Evolutionary conservation across 2,797 vertebrate species (phyloP), one percentile per base, ranked within the genome.

Genomic region (Anguilla obscura): DNA sequence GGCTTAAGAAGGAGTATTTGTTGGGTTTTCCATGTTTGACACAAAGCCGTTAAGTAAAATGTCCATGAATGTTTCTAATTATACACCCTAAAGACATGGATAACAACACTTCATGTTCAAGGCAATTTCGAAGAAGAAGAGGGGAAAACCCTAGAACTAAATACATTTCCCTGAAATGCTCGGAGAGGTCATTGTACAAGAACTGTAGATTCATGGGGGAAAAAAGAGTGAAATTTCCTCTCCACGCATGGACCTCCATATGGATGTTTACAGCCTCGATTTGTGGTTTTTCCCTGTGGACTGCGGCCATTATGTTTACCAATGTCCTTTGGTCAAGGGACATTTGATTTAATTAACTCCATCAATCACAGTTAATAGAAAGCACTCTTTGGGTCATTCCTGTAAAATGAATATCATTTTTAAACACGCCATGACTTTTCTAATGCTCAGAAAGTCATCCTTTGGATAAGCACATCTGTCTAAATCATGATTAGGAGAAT

Each of bases 361-460:
- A 82, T 82, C 79, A 48, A 21, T 82, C 18, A 82, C 45, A 82
- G 21, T 82, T 82, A 48, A 82, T 82, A 48, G 21, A 82, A 82
- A 82, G 18, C 4, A 45, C 45, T 82, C 79, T 82, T 82, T 82
- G 24, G 79, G 79, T 8, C 8, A 16, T 82, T 40, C 45, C 33
- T 6, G 5, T 36, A 36, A 40, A 76, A 36, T 36, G 2, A 36
- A 76, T 76, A 36, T 33, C 10, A 76, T 36, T 36, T 74, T 76
- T 52, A 85, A 54, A 66, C 63, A 66, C n/a, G 24, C 58, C 58
- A 63, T 63, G 58, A 63, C 6, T 66, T 66, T 27, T n/a, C 3
- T 66, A 66, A n/a, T 27, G 63, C 63, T 66, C 63, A 24, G 21
- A 66, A 69, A 27, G 66, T 69, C 66, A 30, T n/a, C 66, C 66